These are phyloP conservation scores for Onychostruthus taczanowskii DNA, from an alignment of 2,113 vertebrate genomes.

Conservation along the genomic window DNA sequence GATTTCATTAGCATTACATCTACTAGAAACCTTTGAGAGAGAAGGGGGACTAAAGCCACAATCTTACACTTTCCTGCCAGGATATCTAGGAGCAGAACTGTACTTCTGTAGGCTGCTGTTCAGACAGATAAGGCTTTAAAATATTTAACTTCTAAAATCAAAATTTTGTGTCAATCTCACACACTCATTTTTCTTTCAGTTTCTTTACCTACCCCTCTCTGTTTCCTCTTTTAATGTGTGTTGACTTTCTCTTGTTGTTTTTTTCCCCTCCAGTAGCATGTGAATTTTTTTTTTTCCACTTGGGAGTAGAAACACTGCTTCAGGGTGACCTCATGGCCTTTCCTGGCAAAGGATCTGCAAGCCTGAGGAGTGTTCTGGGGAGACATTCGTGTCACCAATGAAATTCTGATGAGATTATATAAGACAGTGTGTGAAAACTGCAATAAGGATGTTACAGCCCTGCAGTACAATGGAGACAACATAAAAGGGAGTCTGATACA, in stretches of 20 bases:
- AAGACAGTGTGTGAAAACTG: background rate
- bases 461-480: background rate
- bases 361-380: background rate
- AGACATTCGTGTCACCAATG: background rate
- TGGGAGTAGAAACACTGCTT: background rate
- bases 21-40: background rate
- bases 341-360: background rate
- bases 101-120: background rate
- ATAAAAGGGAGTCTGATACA: background rate
- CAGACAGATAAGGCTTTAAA: background rate
- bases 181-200: background rate
- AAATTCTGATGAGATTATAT: background rate
- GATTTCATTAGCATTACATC: background rate
- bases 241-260: background rate
- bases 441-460: background rate
- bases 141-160: background rate
- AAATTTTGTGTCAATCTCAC: background rate
- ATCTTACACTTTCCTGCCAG: background rate
- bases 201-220: background rate
- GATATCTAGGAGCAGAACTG: background rate
- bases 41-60: background rate
- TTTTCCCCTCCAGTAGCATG: background rate
- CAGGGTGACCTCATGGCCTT: background rate
- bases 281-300: background rate
- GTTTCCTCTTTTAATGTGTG: background rate